These are phyloP conservation scores for Triops cancriformis DNA, from an alignment of 1,140 invertebrate species.

Conservation along the genomic window DNA sequence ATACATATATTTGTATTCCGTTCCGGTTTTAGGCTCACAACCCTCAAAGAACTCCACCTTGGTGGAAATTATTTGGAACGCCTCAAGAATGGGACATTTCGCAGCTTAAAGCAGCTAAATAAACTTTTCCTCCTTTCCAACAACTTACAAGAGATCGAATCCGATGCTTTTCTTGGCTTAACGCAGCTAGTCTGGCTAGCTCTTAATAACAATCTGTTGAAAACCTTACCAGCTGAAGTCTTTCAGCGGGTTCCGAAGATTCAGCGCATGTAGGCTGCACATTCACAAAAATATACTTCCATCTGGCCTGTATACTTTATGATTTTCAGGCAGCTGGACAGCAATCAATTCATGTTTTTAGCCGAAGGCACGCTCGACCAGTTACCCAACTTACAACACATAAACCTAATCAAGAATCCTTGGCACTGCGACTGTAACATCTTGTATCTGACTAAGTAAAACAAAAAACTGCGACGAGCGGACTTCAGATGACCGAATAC, in stretches of 20 bases:
- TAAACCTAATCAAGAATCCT: constrained; percentile 70
- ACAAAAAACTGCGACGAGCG: constrained; percentile 31
- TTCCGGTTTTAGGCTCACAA: constrained; percentile 37
- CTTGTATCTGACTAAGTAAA: constrained; percentile 60
- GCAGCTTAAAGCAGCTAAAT: constrained; percentile 41
- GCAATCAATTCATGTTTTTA: constrained; percentile 63
- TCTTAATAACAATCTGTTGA: constrained; percentile 53
- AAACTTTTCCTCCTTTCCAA: constrained; percentile 54
- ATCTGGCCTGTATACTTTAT: constrained; percentile 9
- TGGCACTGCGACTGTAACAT: constrained; percentile 79
- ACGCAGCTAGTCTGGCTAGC: constrained; percentile 49
- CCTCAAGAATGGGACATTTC: constrained; percentile 45
- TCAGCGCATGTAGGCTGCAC: constrained; percentile 42
- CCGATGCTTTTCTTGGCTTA: constrained; percentile 47
- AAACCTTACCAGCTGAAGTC: constrained; percentile 42
- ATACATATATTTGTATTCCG: constrained; percentile 6
- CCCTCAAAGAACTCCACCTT: constrained; percentile 49
- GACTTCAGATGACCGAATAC: neutral
- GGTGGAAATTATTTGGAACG: constrained; percentile 49
- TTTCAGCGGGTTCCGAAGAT: constrained; percentile 44
- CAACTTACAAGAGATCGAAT: constrained; percentile 45
- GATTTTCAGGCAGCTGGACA: constrained; percentile 61
- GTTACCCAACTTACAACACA: constrained; percentile 53
- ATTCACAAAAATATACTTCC: neutral
- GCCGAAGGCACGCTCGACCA: constrained; percentile 59